Evolutionary conservation across 92 coral and sea anemone species (phyloP), one percentile per base, ranked within the genome.

Genomic region (Porites rus): DNA sequence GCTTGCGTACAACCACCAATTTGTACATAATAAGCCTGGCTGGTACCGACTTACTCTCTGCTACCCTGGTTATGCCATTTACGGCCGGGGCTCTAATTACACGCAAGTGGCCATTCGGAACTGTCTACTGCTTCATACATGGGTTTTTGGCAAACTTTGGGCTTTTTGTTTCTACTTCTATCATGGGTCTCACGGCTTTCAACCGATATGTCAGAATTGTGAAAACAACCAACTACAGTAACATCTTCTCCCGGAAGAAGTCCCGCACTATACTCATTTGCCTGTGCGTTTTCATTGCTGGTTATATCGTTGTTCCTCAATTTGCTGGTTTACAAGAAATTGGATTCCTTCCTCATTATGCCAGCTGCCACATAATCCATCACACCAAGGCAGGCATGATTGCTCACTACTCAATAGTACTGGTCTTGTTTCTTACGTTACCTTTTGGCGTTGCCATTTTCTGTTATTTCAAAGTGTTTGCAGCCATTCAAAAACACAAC

Each of bases 141-240:
- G 86, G 65, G 19, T 81, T 81, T 69, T 16, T 81, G 43, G 72
- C n/a, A 31, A 68, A 68, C 66, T 81, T 81, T 24, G 86, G 76
- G 4, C 76, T 81, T n/a, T 81, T 68, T 7, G 77, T 31, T 16
- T 81, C 86, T 13, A 69, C 86, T 8, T 69, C 86, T 8, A 70
- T 71, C 10, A 81, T 81, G 77, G 78, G 66, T 17, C 77, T 81
- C 18, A 81, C 86, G 25, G 86, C 86, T 1, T 68, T 81, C 8
- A 81, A 81, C 77, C 58, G 86, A 69, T 81, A 81, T 64, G 77
- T 81, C 4, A 51, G 86, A 65, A 81, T 81, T n/a, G 77, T 69
- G 10, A 25, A 56, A 31, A 81, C 86, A 16, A 52, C 53, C 65
- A 51, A 8, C 10, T 81, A 81, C 77, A 56, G 70, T 25, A 4